Evolutionary conservation across 2,888 invertebrate species (phyloP), one percentile per base, ranked within the genome.

Genomic region (Andrena bucephala): DNA sequence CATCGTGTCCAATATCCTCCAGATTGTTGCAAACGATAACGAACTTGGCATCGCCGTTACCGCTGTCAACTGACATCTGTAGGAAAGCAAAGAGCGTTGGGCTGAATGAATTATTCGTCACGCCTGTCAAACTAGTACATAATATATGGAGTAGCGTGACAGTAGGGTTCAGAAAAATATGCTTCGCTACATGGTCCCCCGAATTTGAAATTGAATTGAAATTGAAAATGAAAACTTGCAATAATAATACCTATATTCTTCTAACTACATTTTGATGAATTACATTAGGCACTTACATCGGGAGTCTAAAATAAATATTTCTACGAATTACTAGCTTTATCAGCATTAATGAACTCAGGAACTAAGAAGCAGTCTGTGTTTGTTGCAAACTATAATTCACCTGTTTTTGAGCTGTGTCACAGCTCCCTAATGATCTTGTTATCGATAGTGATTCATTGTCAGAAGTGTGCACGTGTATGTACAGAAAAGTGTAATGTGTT

Each of bases 61-160:
- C 20, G 50, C 8, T n/a, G 80, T 29, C 10, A 80, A 62, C 0
- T 77, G 77, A 57, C 67, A 77, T 29, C 80, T 80, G 48, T 3
- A 16, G 16, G 10, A 7, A 13, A 57, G 48, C 2, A 16, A 10
- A 48, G 29, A 20, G 4, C 7, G 1, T 7, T 10, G 1, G 2
- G 5, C 29, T 75, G 29, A 36, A 29, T 66, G 24, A 57, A 69
- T 52, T 27, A 66, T 71, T 62, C 16, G 2, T 54, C n/a, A 13
- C 48, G 65, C 16, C 0, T 10, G 2, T 0, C 7, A 59, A 59
- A 10, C 2, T 20, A 36, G n/a, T 48, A 3, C 16, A 70, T 13
- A 42, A 42, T 13, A 42, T 10, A 42, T 20, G 16, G 8, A 48
- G 31, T 67, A 48, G 7, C 7, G 31, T 31, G 57, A 42, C 54